Conservation (phyloP, 2,113 vertebrate species). For the Ondatra zibethicus region DNA sequence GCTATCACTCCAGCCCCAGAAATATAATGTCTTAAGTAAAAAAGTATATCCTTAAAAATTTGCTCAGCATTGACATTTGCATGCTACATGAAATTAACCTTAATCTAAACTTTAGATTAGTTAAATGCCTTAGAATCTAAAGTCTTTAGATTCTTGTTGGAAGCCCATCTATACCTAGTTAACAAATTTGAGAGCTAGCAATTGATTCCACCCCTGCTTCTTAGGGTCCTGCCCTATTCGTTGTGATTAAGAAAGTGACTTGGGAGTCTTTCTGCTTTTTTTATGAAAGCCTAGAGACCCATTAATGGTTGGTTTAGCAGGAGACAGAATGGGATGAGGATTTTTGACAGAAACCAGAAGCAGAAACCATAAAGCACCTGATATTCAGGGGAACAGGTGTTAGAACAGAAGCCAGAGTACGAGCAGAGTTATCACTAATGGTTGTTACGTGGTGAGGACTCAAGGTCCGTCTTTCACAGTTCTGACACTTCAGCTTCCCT, state of each 20-base stretch:
- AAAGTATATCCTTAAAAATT: slow-evolving; percentile 8
- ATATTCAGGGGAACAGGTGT: background rate
- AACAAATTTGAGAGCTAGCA: slow-evolving; percentile 16
- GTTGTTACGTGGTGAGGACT: background rate
- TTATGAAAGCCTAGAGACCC: background rate
- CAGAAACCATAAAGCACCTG: background rate
- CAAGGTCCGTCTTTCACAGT: background rate
- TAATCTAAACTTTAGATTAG: background rate
- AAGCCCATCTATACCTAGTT: background rate
- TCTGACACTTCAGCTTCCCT: background rate
- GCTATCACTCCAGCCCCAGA: background rate
- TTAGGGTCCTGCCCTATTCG: background rate
- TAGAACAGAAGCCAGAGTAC: background rate
- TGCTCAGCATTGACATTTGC: background rate
- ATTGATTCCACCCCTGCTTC: background rate
- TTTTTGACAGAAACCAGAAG: background rate
- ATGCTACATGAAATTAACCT: background rate
- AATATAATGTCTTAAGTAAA: background rate
- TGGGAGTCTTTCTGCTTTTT: background rate
- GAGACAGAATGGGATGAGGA: background rate
- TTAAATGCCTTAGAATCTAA: background rate
- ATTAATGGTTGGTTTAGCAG: background rate
- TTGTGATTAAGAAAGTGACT: background rate
- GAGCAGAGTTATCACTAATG: background rate
- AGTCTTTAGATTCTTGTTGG: background rate